Percentiles rank a stretch among this genome's conserved stretches.
Conservation (phyloP, 2,888 invertebrate genomes). For the Ectemnius cavifrons region DNA sequence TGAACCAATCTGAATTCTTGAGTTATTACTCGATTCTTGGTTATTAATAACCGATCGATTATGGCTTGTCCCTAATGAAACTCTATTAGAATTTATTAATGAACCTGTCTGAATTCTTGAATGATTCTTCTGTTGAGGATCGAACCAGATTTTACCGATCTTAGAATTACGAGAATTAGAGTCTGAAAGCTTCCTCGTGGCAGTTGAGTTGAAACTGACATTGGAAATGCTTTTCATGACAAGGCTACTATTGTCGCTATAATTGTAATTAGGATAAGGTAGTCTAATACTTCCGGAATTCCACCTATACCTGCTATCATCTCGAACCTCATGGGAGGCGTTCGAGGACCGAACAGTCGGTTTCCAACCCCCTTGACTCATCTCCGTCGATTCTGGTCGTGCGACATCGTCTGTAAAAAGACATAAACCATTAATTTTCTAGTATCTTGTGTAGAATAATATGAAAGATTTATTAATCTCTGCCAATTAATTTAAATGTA, state of each 20-base stretch:
- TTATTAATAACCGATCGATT: too few species aligned
- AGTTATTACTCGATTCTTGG: background rate
- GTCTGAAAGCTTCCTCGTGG: background rate
- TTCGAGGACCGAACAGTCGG: slow-evolving; percentile 24
- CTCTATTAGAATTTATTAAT: too few species aligned
- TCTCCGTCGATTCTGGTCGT: slow-evolving; percentile 9
- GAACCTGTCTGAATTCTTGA: background rate
- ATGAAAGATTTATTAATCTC: too few species aligned
- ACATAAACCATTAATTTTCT: background rate
- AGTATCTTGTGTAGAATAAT: too few species aligned
- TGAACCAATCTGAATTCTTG: background rate
- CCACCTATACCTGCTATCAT: slow-evolving; percentile 75
- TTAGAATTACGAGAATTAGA: background rate
- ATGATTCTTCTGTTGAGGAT: background rate
- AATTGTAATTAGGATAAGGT: slow-evolving; percentile 54
- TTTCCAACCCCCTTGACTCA: slow-evolving; percentile 49
- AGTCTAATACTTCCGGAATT: slow-evolving; percentile 65
- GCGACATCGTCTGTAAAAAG: slow-evolving; percentile 34
- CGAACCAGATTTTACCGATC: background rate
- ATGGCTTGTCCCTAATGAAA: too few species aligned
- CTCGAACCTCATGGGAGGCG: slow-evolving; percentile 52
- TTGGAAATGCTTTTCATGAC: slow-evolving; percentile 17
- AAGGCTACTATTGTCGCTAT: slow-evolving; percentile 40
- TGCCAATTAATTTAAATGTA: too few species aligned
- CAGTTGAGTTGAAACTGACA: slow-evolving; percentile 24